Conservation (phyloP, 2,113 vertebrate genomes). For the Pomatostomus ruficeps region DNA sequence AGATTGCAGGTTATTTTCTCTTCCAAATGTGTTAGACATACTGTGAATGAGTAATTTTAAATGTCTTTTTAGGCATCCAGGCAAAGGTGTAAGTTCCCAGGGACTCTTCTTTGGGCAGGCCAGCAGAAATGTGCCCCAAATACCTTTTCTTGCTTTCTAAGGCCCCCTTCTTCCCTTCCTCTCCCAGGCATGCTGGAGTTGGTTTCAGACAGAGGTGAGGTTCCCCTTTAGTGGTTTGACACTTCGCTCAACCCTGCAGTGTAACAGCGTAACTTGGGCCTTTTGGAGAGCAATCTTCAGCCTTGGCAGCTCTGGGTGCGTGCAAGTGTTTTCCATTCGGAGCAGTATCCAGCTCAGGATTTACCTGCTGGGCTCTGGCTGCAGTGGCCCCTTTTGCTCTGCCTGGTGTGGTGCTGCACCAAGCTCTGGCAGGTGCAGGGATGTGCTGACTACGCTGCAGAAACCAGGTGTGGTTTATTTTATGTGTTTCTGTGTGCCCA, state of each 20-base stretch:
- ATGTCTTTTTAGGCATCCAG: not conserved
- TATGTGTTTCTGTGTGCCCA: not conserved
- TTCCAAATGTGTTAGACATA: not conserved
- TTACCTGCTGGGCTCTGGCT: not conserved
- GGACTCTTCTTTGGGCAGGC: not conserved
- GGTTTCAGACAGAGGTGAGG: not conserved
- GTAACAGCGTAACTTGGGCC: no score
- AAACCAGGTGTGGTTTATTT: not conserved
- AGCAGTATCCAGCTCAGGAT: not conserved
- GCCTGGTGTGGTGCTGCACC: not conserved
- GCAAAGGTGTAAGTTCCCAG: not conserved
- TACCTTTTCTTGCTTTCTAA: not conserved
- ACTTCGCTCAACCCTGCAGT: not conserved
- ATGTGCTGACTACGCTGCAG: fast-evolving
- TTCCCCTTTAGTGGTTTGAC: not conserved
- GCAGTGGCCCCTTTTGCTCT: not conserved
- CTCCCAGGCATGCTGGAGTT: not conserved
- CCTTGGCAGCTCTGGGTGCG: not conserved
- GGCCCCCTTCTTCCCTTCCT: not conserved
- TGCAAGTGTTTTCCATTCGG: not conserved
- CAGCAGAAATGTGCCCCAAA: not conserved
- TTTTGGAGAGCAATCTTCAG: not conserved
- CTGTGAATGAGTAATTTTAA: not conserved
- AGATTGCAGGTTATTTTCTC: not conserved
- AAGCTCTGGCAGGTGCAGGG: not conserved